Evolutionary conservation across 2,888 invertebrate genomes (phyloP).

Genomic region (Hydrotaea diabolus): DNA sequence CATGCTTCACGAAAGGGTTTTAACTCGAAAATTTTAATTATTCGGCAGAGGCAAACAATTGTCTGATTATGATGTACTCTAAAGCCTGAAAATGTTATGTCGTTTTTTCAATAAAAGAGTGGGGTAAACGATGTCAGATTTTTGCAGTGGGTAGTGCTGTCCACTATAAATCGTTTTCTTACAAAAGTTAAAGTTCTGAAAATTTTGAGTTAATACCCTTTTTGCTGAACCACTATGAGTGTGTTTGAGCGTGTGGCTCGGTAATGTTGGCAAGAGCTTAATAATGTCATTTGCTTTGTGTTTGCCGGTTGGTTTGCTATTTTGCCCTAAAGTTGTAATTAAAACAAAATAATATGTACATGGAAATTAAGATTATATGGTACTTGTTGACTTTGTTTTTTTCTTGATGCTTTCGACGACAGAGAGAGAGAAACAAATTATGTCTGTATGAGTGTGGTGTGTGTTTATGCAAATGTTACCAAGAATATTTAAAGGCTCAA

Average conservation of each 20-base stretch:
- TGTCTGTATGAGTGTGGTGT: no score
- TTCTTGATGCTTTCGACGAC: neutral
- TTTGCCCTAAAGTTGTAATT: conserved; percentile 46
- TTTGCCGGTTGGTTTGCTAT: conserved; percentile 17
- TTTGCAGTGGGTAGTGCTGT: no score
- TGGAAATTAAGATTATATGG: conserved; percentile 43
- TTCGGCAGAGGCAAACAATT: no score
- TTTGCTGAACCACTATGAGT: neutral
- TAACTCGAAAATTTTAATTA: no score
- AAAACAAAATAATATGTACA: conserved; percentile 51
- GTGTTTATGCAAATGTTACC: conserved; percentile 10
- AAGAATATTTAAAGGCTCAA: neutral
- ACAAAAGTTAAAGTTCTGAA: no score
- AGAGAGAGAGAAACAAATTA: conserved; percentile 20
- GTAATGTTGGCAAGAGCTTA: conserved; percentile 32
- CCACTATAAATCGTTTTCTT: no score
- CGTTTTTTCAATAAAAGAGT: no score
- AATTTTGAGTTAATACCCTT: no score
- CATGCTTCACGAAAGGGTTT: no score
- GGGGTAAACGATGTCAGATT: no score
- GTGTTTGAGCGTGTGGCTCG: neutral
- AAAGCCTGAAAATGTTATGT: no score
- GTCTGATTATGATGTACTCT: no score
- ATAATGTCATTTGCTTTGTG: conserved; percentile 36
- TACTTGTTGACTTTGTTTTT: neutral